Base-by-base conservation (phyloP, 1,140 invertebrate genomes). In the Nasonia vitripennis region DNA sequence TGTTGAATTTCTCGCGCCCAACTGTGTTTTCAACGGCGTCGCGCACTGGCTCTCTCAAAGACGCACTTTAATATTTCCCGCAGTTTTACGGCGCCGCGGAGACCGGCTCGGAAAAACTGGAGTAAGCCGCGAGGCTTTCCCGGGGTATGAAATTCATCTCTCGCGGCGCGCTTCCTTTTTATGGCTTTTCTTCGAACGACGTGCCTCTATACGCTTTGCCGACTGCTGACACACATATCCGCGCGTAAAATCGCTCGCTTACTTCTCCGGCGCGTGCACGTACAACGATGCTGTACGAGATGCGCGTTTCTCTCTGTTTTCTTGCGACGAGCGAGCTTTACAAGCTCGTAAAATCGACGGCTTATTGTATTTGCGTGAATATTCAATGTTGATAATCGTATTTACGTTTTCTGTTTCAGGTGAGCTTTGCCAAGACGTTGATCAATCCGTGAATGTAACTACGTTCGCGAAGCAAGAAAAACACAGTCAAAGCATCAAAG, bases 1-100 rank as follows among this genome's bases (percentile, higher is more conserved):
- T 78, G 75, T 78, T 78, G 75, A 78, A 51, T 51, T 78, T 78
- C 73, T 78, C 45, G 75, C 75, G 41, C 12, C 4, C 5, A 41
- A 41, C 37, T 41, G 37, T 27, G 27, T 27, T 27, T 27, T 27
- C 27, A 27, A 27, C 27, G 27, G 27, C 27, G 27, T 45, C 41
- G 41, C 41, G 34, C 34, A 37, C 34, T 6, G 41, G 41, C 10
- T 45, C 41, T 45, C 41, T 11, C 41, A 45, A 45, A 45, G 41
- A 11, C 7, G 34, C 34, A 6, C 34, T 37, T 37, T 37, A 62
- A n/a, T 62, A 62, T 62, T 62, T 4, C 7, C 20, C 17, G 6
- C 7, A 20, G 55, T 62, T 62, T 62, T 62, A 62, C 55, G 41
- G 41, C 41, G 41, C 41, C 41, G 41, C 41, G 10, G 41, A 7